Conservation (phyloP, 2,888 invertebrate genomes). For the Acleris sparsana region DNA sequence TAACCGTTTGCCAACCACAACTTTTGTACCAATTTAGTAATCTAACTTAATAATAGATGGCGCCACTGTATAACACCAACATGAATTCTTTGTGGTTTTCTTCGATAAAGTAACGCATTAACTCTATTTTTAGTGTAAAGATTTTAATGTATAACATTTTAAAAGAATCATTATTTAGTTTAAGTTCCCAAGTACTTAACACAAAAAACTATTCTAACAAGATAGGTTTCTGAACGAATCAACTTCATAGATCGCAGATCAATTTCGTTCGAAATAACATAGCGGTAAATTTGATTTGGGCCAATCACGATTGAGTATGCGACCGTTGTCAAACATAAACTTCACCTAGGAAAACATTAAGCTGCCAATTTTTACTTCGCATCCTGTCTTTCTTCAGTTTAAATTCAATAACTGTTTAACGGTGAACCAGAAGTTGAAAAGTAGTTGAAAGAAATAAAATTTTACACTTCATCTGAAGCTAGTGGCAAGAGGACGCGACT, state of each 20-base stretch:
- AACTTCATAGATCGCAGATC: constrained; percentile 59
- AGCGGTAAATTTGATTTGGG: constrained; percentile 66
- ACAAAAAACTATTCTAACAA: background rate
- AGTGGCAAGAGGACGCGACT: constrained; percentile 54
- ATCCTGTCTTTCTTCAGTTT: constrained; percentile 58
- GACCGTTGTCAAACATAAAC: constrained; percentile 56
- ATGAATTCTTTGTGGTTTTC: background rate
- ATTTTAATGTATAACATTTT: background rate
- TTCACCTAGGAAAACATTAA: constrained; percentile 52
- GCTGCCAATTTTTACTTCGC: constrained; percentile 48
- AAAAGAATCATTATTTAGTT: too few relatives aligned
- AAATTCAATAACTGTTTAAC: constrained; percentile 69
- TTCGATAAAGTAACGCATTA: background rate
- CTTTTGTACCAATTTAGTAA: background rate
- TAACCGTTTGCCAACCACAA: background rate
- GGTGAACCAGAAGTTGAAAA: constrained; percentile 50
- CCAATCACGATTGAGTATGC: constrained; percentile 64
- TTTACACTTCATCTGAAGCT: constrained; percentile 53
- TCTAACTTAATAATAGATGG: constrained; percentile 1
- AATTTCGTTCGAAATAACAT: constrained; percentile 49
- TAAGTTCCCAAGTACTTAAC: too few relatives aligned
- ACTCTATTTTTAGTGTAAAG: background rate
- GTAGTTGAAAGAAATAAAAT: constrained; percentile 46
- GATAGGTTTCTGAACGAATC: constrained; percentile 45
- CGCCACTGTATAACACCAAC: background rate